phyloP scores from a whole-genome alignment of 2,888 invertebrate species.

The Ormia ochracea region DNA sequence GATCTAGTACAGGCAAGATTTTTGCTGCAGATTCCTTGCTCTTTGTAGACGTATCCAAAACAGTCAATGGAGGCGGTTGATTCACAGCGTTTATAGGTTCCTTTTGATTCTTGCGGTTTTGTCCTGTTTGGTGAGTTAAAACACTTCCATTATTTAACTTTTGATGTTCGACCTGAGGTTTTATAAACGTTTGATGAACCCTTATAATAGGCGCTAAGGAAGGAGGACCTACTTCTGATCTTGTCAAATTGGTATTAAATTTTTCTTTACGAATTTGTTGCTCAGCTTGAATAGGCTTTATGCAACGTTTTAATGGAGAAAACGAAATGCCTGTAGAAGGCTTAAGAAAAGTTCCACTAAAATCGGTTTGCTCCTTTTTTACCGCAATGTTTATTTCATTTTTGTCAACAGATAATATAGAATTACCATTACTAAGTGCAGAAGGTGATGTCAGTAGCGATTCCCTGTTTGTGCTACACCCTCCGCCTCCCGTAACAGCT shows the following conservation, averaged over 20 bases:
- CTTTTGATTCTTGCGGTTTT: conserved; percentile 29
- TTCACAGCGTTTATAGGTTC: background rate
- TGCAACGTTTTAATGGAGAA: conserved; percentile 70
- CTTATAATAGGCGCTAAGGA: conserved; percentile 46
- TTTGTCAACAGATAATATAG: conserved; percentile 15
- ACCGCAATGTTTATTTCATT: conserved; percentile 14
- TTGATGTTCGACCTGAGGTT: conserved; percentile 26
- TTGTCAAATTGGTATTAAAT: conserved; percentile 16
- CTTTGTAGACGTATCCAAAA: conserved; percentile 27
- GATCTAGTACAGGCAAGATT: conserved; percentile 44
- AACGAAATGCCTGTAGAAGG: conserved; percentile 64
- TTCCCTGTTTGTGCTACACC: conserved; percentile 18
- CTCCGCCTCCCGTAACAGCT: conserved; percentile 27
- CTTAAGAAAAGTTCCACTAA: conserved; percentile 71
- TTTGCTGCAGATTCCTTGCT: conserved; percentile 24
- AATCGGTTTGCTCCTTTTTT: conserved; percentile 66
- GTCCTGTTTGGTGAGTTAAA: background rate
- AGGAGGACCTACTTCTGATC: conserved; percentile 47
- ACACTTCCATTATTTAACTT: conserved; percentile 35
- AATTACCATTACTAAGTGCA: conserved; percentile 13
- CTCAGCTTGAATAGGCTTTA: conserved; percentile 43
- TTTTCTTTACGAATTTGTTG: conserved; percentile 58
- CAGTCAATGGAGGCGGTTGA: conserved; percentile 52
- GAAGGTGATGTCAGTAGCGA: conserved; percentile 34
- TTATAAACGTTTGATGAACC: conserved; percentile 41